Evolutionary conservation across 2,888 invertebrate genomes (phyloP), one percentile per base, ranked within the genome.

Genomic region (Pristionchus arcanus): DNA sequence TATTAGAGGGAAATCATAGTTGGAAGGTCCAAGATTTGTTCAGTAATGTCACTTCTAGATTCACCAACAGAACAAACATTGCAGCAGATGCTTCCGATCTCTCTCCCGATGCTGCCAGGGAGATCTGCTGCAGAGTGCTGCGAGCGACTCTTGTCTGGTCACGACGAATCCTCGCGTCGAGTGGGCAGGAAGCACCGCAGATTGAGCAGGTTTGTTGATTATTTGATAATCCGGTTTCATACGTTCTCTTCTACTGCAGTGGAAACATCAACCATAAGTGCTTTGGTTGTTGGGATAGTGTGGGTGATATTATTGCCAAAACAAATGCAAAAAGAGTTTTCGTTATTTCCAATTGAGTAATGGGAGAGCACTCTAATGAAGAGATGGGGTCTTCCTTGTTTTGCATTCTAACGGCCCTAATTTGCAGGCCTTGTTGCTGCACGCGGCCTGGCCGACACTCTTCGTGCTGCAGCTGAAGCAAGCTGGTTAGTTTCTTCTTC

Each of bases 351-450:
- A n/a, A n/a, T n/a, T n/a, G n/a, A n/a, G n/a, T n/a, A n/a, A n/a
- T n/a, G n/a, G n/a, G n/a, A n/a, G n/a, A n/a, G n/a, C n/a, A n/a
- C n/a, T n/a, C n/a, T n/a, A n/a, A n/a, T n/a, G n/a, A n/a, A n/a
- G n/a, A n/a, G n/a, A n/a, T n/a, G n/a, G n/a, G n/a, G n/a, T n/a
- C n/a, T n/a, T n/a, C n/a, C n/a, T n/a, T n/a, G n/a, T n/a, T n/a
- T n/a, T n/a, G n/a, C n/a, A n/a, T n/a, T n/a, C n/a, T 42, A 42
- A 42, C 9, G 42, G 42, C 42, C 42, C 42, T 3, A 5, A 42
- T 42, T 9, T 86, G 21, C 37, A 86, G 87, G 87, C 28, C 2
- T 16, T 87, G n/a, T 19, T 87, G 21, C 68, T 87, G 87, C 87
- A 55, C 16, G 71, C 68, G 31, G 66, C 87, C 28, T 87, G 87